Evolutionary conservation across 1,140 invertebrate genomes (phyloP), one percentile per base, ranked within the genome.

Genomic region (Delia radicum): DNA sequence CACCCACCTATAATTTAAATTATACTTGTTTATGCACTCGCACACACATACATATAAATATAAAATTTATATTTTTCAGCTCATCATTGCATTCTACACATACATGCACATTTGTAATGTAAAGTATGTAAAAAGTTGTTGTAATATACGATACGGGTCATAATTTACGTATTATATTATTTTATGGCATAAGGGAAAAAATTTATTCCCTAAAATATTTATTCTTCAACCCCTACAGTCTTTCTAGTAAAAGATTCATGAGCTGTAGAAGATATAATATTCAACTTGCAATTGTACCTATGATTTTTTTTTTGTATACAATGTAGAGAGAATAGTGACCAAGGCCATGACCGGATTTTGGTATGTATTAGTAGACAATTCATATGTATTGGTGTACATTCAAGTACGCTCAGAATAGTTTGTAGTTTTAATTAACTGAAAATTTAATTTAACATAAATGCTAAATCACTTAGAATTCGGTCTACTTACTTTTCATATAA

Each of bases 301-400:
- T 33, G 4, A 10, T 33, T 10, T 33, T 10, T 33, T 33, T 33
- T 33, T 10, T 10, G 10, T 48, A 4, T 48, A 15, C 42, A 48
- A 48, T 48, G 12, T 55, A 55, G n/a, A 67, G 31, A 69, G 4
- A n/a, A n/a, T n/a, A 67, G n/a, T 67, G 65, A 33, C 65, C 65
- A 69, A 69, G 65, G 65, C 65, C 65, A 69, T 69, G 65, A 69
- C 65, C 65, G 65, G 29, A 69, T 69, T 67, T 29, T 69, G 21
- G 29, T 55, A 0, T 55, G 48, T 21, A 24, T 55, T 18, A 37
- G n/a, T n/a, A n/a, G n/a, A n/a, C n/a, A n/a, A n/a, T n/a, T n/a
- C n/a, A n/a, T n/a, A n/a, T n/a, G n/a, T n/a, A n/a, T n/a, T n/a
- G n/a, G n/a, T n/a, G n/a, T n/a, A n/a, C n/a, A n/a, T n/a, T n/a